Evolutionary conservation across 2,113 vertebrate species (phyloP).

Genomic region (Speoplatyrhinus poulsoni): DNA sequence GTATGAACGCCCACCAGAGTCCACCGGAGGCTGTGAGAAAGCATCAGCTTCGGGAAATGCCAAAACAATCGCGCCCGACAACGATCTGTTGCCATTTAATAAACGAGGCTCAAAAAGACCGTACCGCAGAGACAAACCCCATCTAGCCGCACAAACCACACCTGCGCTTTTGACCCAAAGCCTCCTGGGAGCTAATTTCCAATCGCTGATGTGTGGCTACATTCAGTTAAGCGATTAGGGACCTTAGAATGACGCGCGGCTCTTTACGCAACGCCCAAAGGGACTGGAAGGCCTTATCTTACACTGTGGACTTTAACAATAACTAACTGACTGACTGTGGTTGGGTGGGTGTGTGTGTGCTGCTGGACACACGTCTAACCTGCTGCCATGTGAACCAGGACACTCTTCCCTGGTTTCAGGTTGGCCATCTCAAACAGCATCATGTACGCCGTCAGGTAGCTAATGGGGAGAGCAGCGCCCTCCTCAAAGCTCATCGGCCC

Average conservation of each 20-base stretch:
- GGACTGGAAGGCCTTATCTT: background rate
- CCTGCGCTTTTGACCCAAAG: background rate
- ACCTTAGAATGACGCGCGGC: background rate
- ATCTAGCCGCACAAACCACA: background rate
- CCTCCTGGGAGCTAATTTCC: constrained; percentile 13
- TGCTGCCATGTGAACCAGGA: constrained; percentile 96
- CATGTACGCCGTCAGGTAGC: constrained; percentile 92
- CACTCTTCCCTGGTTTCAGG: constrained; percentile 84
- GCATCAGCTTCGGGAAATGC: too few relatives aligned
- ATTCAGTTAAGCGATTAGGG: constrained; percentile 45
- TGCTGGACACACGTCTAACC: constrained; percentile 65
- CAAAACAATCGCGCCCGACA: too few relatives aligned
- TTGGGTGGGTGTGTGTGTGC: constrained; percentile 14
- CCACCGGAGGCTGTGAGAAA: too few relatives aligned
- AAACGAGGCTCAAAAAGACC: too few relatives aligned
- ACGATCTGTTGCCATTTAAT: too few relatives aligned
- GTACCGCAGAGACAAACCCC: background rate
- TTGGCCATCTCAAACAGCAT: constrained; percentile 91
- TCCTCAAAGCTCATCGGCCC: constrained; percentile 92
- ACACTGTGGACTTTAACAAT: background rate
- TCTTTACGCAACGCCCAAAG: background rate
- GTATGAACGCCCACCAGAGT: too few relatives aligned
- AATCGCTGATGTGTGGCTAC: constrained; percentile 18
- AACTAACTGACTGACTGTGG: background rate
- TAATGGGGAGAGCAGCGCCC: constrained; percentile 84